Base-by-base conservation (phyloP, 2,797 vertebrate species). In the Alosa sapidissima region DNA sequence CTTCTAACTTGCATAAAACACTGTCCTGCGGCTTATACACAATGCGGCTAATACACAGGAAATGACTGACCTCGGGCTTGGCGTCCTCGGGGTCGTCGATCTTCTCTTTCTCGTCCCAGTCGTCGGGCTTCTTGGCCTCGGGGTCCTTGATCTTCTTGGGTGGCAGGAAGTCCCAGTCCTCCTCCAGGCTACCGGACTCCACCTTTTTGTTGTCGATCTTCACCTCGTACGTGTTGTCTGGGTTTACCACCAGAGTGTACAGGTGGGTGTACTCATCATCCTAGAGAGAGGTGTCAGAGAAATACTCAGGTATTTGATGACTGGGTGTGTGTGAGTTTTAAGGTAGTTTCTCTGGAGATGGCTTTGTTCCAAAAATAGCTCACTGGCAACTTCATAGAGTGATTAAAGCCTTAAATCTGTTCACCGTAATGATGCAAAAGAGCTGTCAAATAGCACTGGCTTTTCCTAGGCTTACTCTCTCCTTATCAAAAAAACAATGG, bases 171-270 rank as follows among this genome's bases (percentile, higher is more conserved):
- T 96, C 95, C 96, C 97, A 97, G 89, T 98, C 95, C 0, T 96
- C 95, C 88, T 97, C 96, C 89, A 97, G 89, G 86, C 81, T 92
- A 68, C 96, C 96, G 1, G 95, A 94, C 87, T 95, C 95, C 0
- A 96, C 96, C 87, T 96, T 96, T 88, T 97, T 94, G 84, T 97
- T 97, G 92, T 97, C 95, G 3, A 97, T 97, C 92, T 97, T 97
- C 60, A 98, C 95, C 87, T 96, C 95, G 10, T 97, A 97, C 2
- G 96, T 97, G 92, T 96, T 96, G 91, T 96, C 96, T 0, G 96
- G 93, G 88, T 91, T 92, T 91, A 97, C 92, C 0, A 97, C 91
- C 87, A 98, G 91, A 3, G 96, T 97, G 89, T 97, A 97, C 86
- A 97, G 92, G 89, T 97, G 95, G 83, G 89, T 95, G 91, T 95